Evolutionary conservation across 2,113 vertebrate genomes (phyloP).

Genomic region (Laterallus jamaicensis): DNA sequence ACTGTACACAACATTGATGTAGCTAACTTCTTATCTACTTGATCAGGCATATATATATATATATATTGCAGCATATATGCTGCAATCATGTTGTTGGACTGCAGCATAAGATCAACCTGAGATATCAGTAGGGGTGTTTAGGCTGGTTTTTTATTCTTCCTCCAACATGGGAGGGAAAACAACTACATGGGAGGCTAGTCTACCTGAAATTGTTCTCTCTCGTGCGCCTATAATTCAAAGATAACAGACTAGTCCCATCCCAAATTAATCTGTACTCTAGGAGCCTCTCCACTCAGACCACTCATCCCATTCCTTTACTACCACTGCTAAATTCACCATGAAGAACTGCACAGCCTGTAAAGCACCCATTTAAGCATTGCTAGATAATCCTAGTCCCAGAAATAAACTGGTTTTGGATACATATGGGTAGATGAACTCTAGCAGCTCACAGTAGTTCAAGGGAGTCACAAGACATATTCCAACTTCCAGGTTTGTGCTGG

Average conservation of each 20-base stretch:
- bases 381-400: not conserved
- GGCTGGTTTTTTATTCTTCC: not conserved
- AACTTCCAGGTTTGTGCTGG: not conserved
- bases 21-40: not conserved
- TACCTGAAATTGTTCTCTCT: not conserved
- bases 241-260: not conserved
- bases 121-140: not conserved
- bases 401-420: not conserved
- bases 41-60: not conserved
- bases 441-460: not conserved
- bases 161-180: accelerated
- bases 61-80: too few species aligned
- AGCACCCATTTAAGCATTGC: not conserved
- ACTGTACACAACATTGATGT: not conserved
- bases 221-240: not conserved
- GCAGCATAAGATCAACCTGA: not conserved
- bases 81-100: not conserved
- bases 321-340: not conserved
- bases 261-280: not conserved
- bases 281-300: not conserved
- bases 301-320: not conserved
- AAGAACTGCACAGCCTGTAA: not conserved
- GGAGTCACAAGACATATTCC: not conserved
- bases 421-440: not conserved
- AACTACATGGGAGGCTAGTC: not conserved